Conservation (phyloP, 2,113 vertebrate species). For the Charina bottae region DNA sequence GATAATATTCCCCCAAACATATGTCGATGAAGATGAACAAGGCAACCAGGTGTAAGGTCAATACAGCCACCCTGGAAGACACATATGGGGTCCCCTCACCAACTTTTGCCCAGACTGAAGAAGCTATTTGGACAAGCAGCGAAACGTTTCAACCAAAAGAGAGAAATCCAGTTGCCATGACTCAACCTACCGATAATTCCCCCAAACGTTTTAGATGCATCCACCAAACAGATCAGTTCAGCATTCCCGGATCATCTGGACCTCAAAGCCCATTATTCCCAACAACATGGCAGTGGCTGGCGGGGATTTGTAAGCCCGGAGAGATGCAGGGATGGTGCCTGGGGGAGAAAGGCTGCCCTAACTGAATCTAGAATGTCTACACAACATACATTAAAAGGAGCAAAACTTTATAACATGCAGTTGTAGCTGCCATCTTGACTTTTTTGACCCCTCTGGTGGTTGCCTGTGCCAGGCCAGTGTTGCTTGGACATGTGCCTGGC, state of each 20-base stretch:
- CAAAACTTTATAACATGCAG: not conserved
- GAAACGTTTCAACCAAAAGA: too few relatives aligned
- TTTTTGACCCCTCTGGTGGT: not conserved
- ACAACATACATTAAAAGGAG: not conserved
- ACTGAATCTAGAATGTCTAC: not conserved
- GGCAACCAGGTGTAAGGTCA: too few relatives aligned
- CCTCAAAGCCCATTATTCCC: not conserved
- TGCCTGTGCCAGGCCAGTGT: not conserved
- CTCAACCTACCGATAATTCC: too few relatives aligned
- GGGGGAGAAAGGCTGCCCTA: not conserved
- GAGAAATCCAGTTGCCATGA: too few relatives aligned
- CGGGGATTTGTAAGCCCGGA: not conserved
- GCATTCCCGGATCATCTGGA: not conserved
- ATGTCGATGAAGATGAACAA: too few relatives aligned
- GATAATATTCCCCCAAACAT: too few relatives aligned
- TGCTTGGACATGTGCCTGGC: not conserved
- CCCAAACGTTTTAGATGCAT: not conserved
- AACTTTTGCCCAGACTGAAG: too few relatives aligned
- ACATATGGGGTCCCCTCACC: too few relatives aligned
- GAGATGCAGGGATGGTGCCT: not conserved
- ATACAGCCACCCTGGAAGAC: too few relatives aligned
- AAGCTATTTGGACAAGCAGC: too few relatives aligned
- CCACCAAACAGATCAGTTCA: not conserved
- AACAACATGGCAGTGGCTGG: not conserved
- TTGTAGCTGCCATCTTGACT: not conserved